Evolutionary conservation across 2,113 vertebrate genomes (phyloP).

Genomic region (Peromyscus leucopus): DNA sequence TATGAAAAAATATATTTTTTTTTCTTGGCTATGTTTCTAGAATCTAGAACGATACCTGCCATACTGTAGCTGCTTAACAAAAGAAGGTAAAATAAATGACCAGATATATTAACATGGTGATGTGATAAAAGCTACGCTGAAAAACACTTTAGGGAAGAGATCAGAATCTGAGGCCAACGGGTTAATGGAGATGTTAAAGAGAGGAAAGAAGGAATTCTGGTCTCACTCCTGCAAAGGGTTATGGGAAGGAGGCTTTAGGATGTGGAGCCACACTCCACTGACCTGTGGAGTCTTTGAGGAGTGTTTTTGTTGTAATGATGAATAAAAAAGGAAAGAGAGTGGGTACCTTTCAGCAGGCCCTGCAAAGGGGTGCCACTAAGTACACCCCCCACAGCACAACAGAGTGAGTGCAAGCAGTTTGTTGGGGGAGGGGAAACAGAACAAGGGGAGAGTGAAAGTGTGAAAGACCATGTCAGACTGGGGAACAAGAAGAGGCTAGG

Average conservation of each 20-base stretch:
- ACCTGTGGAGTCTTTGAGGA: background rate
- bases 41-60: slow-evolving; percentile 12
- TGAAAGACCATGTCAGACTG: too few relatives aligned
- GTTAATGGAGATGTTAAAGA: background rate
- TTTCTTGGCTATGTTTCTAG: background rate
- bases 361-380: background rate
- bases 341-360: background rate
- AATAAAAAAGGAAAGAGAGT: background rate
- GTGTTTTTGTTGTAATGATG: background rate
- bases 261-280: background rate
- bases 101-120: background rate
- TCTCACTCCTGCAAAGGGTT: background rate
- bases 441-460: too few relatives aligned
- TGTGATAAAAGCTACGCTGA: background rate
- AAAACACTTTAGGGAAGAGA: background rate
- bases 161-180: background rate
- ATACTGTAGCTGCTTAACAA: background rate
- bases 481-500: too few relatives aligned
- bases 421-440: too few relatives aligned
- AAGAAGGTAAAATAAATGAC: background rate
- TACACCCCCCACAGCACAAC: too few relatives aligned
- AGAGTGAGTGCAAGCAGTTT: too few relatives aligned
- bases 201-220: background rate
- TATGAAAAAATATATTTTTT: background rate
- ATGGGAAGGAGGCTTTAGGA: background rate